Evolutionary conservation across 2,113 vertebrate genomes (phyloP), one percentile per base, ranked within the genome.

Genomic region (Ptilorrhoa leucosticta): DNA sequence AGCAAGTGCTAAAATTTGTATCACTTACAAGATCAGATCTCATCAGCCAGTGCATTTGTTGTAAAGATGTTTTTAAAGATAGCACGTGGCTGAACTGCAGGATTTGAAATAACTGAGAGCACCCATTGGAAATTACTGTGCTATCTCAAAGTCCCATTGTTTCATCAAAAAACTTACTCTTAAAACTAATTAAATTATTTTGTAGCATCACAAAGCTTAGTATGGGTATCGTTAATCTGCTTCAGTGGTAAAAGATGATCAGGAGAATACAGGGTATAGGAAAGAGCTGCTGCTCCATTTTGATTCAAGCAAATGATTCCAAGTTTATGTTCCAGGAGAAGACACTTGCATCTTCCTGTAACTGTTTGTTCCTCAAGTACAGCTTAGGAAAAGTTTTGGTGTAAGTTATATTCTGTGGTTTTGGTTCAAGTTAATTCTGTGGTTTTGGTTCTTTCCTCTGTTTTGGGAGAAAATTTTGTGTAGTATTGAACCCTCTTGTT

Each of bases 261-360:
- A 80, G 65, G 30, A 80, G 22, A 50, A 86, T 89, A 79, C 69
- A 69, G 83, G 30, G 10, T 50, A 24, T 8, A 44, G 45, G 90
- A n/a, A 85, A 82, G 45, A 42, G 27, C 50, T 70, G 87, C 60
- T 93, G 35, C 90, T 90, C 44, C 56, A 6, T 68, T 87, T 90
- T 51, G 72, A 72, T 94, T 91, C 91, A 51, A 87, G 89, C 33
- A 81, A 63, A 66, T 93, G 53, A 53, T 90, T 96, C 87, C 95
- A 76, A 96, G 51, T 77, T 88, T 75, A 30, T 75, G n/a, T 53
- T 64, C 64, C 68, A 57, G 27, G 45, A 89, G 78, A 68, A 50
- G 61, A 28, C 40, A 57, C 61, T 92, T 97, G 18, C 79, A 56
- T 15, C 82, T 93, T 97, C 48, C 51, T 82, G 91, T 92, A 75